Base-by-base conservation (phyloP, 2,113 vertebrate genomes). In the Rallus limicola region DNA sequence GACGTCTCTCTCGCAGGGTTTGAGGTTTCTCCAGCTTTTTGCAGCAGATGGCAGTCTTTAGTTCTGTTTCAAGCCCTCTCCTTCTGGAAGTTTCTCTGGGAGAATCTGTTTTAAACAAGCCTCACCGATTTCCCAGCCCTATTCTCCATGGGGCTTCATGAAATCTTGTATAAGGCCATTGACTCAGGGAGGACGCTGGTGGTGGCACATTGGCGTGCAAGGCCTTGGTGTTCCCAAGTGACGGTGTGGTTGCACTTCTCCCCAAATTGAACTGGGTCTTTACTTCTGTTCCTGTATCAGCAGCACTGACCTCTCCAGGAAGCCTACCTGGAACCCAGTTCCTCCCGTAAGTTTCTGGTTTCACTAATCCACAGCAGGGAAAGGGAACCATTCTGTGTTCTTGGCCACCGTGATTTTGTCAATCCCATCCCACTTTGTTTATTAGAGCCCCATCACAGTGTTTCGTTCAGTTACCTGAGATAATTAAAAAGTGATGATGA, bases 41-140 rank as follows among this genome's bases (percentile, higher is more conserved):
- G 97, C 98, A 98, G 97, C 98, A 98, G 98, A 98, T 98, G 98
- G 98, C 98, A 98, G 97, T 98, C 98, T 98, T 98, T 98, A 98
- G 98, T 98, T 98, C 98, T 94, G 33, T 98, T 98, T 98, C 95
- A 87, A 96, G 92, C 75, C 93, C 89, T 96, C 95, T 97, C 96
- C 86, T 98, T 98, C 98, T 98, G 97, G 98, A 98, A 98, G n/a
- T 97, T 98, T 98, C 98, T 98, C 78, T 96, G 95, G 92, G 92
- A 98, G 96, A 97, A 92, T 95, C 92, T 86, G 77, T 97, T 97
- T 97, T 96, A 97, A 96, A 93, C 86, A n/a, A 81, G 68, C 71
- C 96, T 97, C 81, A 82, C 95, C 16, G 87, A 81, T 97, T 91
- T 96, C 50, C 72, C 83, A 53, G 96, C 95, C 88, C 68, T 95